These are phyloP conservation scores for Labeo rohita DNA, from an alignment of 2,113 vertebrate species.

Conservation along the genomic window DNA sequence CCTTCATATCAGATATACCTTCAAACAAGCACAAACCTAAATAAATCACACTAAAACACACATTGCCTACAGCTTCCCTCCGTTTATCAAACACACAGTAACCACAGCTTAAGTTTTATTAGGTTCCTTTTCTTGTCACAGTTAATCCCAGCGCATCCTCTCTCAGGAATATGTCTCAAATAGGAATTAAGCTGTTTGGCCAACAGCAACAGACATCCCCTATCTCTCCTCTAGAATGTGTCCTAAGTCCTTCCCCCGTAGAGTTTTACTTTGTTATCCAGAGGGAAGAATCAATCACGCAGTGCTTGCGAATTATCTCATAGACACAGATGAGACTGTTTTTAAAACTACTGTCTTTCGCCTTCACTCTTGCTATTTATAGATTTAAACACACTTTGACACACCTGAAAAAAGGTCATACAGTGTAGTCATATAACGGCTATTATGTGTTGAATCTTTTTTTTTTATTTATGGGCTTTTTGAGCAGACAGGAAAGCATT, in stretches of 20 bases:
- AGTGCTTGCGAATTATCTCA: conserved; percentile 34
- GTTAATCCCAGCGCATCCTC: conserved; percentile 32
- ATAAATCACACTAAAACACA: conserved; percentile 13
- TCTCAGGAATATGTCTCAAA: conserved; percentile 42
- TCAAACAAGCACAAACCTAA: conserved; percentile 30
- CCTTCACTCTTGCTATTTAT: conserved; percentile 38
- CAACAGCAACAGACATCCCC: conserved; percentile 21
- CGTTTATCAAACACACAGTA: conserved; percentile 32
- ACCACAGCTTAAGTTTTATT: conserved; percentile 37
- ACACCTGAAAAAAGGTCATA: background rate
- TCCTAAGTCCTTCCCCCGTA: background rate
- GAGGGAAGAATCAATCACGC: background rate
- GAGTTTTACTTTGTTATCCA: conserved; percentile 37
- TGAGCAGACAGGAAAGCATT: too few relatives aligned
- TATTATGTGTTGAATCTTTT: too few relatives aligned
- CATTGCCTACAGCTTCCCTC: conserved; percentile 5
- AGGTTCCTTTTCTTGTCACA: conserved; percentile 44
- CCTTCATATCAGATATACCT: conserved; percentile 15
- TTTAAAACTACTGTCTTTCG: background rate
- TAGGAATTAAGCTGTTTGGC: conserved; percentile 40
- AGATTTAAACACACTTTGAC: conserved; percentile 15
- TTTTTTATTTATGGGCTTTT: too few relatives aligned
- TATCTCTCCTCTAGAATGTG: background rate
- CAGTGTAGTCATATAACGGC: too few relatives aligned
- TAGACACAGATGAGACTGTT: conserved; percentile 38